A percentile compares a stretch with the other conserved stretches of the same genome.
phyloP scores from a whole-genome alignment of 1,140 invertebrate genomes.

The Octopus bimaculoides region DNA sequence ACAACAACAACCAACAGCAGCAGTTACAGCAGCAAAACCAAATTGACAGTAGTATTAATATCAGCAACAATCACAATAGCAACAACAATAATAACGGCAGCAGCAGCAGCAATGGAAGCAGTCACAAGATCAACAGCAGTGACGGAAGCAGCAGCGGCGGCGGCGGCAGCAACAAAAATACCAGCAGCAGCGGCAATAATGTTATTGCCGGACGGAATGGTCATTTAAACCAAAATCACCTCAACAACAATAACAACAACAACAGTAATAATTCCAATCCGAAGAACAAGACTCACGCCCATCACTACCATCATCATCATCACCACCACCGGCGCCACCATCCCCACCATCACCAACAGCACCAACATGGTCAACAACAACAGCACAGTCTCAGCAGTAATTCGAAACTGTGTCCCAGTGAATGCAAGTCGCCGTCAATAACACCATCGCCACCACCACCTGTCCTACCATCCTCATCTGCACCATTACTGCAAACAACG shows the following conservation, averaged over 20 bases:
- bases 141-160: not conserved
- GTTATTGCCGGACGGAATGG: too few species aligned
- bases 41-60: not conserved
- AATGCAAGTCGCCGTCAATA: not conserved
- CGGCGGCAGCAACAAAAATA: not conserved
- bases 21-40: not conserved
- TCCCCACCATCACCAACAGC: too few species aligned
- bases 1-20: conserved; percentile 13
- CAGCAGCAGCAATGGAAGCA: not conserved
- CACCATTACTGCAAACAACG: conserved; percentile 14
- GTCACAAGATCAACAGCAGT: too few species aligned
- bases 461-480: not conserved
- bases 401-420: too few species aligned
- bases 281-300: too few species aligned
- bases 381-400: too few species aligned
- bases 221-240: too few species aligned
- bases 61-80: not conserved
- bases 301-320: too few species aligned
- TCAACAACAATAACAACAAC: not conserved
- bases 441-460: conserved; percentile 5
- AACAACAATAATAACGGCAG: not conserved
- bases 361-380: too few species aligned
- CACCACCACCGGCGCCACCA: too few species aligned
- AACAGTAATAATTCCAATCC: too few species aligned
- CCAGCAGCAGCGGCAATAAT: too few species aligned